phyloP scores from a whole-genome alignment of 2,888 invertebrate species.

The Phorcus lineatus region DNA sequence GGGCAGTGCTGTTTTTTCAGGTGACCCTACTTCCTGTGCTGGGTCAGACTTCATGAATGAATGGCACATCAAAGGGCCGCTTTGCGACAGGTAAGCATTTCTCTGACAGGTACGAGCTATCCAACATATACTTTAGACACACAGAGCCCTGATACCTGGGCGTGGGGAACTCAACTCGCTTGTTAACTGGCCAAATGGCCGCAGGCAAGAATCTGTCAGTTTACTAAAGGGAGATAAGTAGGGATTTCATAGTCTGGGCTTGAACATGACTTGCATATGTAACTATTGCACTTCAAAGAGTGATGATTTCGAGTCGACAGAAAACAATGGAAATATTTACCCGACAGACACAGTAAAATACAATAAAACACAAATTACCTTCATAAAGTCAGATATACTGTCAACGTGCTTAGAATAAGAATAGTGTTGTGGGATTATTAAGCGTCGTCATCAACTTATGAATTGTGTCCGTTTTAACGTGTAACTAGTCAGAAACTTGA shows the following conservation, averaged over 20 bases:
- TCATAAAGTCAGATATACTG: too few species aligned
- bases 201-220: not conserved
- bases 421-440: too few species aligned
- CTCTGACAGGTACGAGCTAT: conserved; percentile 9
- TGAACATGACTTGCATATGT: not conserved
- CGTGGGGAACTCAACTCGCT: not conserved
- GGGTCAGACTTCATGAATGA: not conserved
- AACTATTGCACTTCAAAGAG: not conserved
- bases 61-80: conserved; percentile 18
- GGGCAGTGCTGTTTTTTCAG: not conserved
- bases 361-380: too few species aligned
- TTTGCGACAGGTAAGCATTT: conserved; percentile 3
- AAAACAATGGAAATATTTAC: too few species aligned
- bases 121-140: conserved; percentile 4
- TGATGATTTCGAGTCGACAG: too few species aligned
- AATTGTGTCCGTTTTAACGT: too few species aligned
- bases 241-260: not conserved
- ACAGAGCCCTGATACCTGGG: not conserved
- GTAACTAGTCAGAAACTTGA: too few species aligned
- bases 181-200: conserved; percentile 14
- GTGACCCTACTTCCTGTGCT: conserved; percentile 1
- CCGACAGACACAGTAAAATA: too few species aligned
- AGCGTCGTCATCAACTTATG: too few species aligned
- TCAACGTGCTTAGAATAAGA: too few species aligned
- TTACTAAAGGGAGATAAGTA: conserved; percentile 9